Evolutionary conservation across 2,797 vertebrate species (phyloP).

Genomic region (Myotis daubentonii): DNA sequence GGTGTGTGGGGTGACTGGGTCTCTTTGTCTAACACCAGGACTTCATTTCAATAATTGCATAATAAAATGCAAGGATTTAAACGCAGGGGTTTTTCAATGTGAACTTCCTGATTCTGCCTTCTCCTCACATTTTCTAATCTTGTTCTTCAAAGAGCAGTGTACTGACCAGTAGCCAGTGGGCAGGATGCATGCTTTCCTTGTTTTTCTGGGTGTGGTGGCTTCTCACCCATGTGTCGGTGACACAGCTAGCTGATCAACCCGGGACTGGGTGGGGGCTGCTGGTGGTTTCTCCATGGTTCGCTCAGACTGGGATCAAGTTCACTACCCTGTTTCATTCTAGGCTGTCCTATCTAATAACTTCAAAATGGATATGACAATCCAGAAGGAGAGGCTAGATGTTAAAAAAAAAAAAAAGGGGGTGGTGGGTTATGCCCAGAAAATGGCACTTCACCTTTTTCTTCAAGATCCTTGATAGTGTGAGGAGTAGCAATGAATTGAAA

Average conservation of each 20-base stretch:
- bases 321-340: not conserved
- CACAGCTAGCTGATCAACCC: not conserved
- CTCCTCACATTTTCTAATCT: conserved; percentile 39
- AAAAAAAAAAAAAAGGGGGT: not conserved
- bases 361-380: not conserved
- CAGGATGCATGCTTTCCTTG: not conserved
- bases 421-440: not conserved
- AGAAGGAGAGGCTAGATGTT: not conserved
- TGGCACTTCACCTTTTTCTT: not conserved
- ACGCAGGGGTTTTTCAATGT: conserved; percentile 66
- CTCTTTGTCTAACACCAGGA: conserved; percentile 74
- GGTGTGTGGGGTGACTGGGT: conserved; percentile 82
- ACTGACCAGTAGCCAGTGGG: not conserved
- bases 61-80: not conserved
- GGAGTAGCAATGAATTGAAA: not conserved
- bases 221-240: not conserved
- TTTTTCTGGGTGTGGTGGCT: not conserved
- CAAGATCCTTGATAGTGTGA: not conserved
- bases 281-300: not conserved
- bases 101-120: conserved; percentile 59
- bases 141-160: not conserved
- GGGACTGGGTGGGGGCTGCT: not conserved
- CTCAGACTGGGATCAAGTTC: not conserved
- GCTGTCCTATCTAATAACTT: not conserved
- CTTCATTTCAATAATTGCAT: conserved; percentile 74